Percentiles rank a stretch among this genome's conserved stretches.
Evolutionary conservation across 2,113 vertebrate species (phyloP).

Genomic region (Megaleporinus macrocephalus): DNA sequence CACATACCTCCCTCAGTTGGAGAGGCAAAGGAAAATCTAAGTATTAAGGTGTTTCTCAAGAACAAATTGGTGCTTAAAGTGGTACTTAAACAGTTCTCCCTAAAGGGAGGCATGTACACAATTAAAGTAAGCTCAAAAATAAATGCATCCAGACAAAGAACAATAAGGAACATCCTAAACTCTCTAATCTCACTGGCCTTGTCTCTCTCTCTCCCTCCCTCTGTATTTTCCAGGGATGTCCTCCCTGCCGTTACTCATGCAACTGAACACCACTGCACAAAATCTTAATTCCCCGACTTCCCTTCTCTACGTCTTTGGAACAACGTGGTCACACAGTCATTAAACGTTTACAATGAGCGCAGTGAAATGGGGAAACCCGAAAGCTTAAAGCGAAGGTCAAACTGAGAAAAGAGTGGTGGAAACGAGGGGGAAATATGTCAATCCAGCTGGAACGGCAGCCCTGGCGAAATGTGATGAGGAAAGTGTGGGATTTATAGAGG

Average conservation of each 20-base stretch:
- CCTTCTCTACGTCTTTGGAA: conserved; percentile 46
- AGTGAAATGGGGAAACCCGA: conserved; percentile 44
- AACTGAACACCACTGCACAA: conserved; percentile 36
- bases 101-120: conserved; percentile 10
- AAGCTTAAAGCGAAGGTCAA: conserved; percentile 4
- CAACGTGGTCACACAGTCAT: conserved; percentile 48
- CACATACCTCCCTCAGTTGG: background rate
- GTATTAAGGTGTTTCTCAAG: background rate
- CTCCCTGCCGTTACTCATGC: conserved; percentile 14
- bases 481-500: background rate
- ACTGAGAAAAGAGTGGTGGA: background rate
- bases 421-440: conserved; percentile 30
- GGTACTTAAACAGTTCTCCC: background rate
- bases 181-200: conserved; percentile 13
- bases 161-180: background rate
- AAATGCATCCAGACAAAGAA: conserved; percentile 4
- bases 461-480: conserved; percentile 25
- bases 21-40: background rate
- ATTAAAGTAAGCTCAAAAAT: conserved; percentile 8
- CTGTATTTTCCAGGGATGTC: conserved; percentile 59
- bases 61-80: background rate
- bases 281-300: conserved; percentile 45
- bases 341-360: conserved; percentile 39
- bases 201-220: conserved; percentile 19
- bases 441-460: conserved; percentile 48